phyloP scores from a whole-genome alignment of 2,888 invertebrate genomes.

The Chironomus tentans region DNA sequence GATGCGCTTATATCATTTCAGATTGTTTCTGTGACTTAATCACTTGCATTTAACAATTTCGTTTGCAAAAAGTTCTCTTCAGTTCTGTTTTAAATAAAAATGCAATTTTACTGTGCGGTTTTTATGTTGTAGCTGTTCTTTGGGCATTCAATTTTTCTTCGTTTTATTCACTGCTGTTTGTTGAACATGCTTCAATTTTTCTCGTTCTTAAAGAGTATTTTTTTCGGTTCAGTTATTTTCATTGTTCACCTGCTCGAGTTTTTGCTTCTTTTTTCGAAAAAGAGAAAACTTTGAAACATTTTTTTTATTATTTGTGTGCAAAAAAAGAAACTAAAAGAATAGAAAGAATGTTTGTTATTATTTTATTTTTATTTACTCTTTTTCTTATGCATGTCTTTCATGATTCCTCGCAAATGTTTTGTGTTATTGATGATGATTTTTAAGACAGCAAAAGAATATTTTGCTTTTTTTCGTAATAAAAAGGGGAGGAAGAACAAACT shows the following conservation, averaged over 20 bases:
- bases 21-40: background rate
- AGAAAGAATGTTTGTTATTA: background rate
- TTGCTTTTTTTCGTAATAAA: background rate
- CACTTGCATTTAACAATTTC: background rate
- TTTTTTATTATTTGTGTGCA: background rate
- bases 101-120: conserved; percentile 3
- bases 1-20: too few relatives aligned
- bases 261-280: background rate
- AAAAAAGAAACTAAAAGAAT: background rate
- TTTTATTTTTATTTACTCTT: background rate
- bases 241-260: conserved; percentile 11
- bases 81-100: background rate
- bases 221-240: conserved; percentile 15
- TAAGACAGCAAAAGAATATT: too few relatives aligned
- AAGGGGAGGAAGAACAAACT: background rate
- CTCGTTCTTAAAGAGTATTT: background rate
- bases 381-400: background rate
- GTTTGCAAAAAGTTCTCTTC: background rate
- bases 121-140: conserved; percentile 5
- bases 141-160: background rate
- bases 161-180: background rate
- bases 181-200: background rate
- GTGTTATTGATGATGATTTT: background rate
- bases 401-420: background rate
- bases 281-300: background rate